These are phyloP conservation scores for Cephus sareptanus DNA, from an alignment of 2,888 invertebrate genomes.

Conservation along the genomic window DNA sequence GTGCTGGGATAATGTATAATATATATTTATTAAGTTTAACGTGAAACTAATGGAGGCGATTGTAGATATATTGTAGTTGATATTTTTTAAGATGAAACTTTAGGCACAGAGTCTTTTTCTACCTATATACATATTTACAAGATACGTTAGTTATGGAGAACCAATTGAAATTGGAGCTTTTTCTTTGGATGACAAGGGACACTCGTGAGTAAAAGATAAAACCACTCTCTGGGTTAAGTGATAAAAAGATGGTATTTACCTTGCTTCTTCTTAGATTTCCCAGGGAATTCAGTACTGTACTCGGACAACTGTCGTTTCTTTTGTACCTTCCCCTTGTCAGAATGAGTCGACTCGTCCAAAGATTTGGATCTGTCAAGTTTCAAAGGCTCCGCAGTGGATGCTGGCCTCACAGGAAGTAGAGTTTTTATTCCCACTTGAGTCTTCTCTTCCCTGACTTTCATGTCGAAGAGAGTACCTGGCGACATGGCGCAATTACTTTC, in stretches of 20 bases:
- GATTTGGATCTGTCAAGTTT: conserved; percentile 49
- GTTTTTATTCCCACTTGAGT: conserved; percentile 68
- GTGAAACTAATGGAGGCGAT: background rate
- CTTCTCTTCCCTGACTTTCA: conserved; percentile 62
- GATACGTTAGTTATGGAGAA: background rate
- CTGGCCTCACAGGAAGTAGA: conserved; percentile 65
- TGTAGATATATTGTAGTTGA: background rate
- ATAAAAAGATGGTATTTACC: conserved; percentile 33
- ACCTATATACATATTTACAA: background rate
- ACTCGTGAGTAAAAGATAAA: background rate
- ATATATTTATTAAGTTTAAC: background rate
- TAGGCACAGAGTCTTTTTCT: background rate
- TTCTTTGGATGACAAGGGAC: background rate
- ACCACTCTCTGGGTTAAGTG: background rate
- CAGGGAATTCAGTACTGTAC: conserved; percentile 42
- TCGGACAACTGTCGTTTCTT: conserved; percentile 54
- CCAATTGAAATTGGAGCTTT: background rate
- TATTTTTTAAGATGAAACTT: background rate
- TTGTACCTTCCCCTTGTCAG: conserved; percentile 39
- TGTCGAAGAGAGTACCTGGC: conserved; percentile 57
- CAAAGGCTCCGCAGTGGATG: conserved; percentile 29
- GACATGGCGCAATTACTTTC: conserved; percentile 57
- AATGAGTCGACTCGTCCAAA: conserved; percentile 42
- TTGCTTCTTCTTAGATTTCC: conserved; percentile 48
- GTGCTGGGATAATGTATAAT: background rate